A percentile compares a stretch with the other conserved stretches of the same genome.
Conservation (phyloP, 2,113 vertebrate species). For the Seriola dumerili region DNA sequence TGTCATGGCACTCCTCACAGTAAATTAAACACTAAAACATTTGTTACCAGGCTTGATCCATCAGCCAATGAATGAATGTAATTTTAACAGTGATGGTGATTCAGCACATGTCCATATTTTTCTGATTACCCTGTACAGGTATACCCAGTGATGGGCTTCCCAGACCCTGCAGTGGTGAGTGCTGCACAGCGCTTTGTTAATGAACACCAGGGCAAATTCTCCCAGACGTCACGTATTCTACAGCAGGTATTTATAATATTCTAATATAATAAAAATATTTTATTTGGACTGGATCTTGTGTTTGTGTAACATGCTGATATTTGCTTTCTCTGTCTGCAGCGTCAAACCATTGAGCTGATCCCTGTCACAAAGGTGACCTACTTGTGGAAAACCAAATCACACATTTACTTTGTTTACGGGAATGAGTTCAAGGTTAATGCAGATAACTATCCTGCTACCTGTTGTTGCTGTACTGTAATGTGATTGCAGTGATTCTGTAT, state of each 20-base stretch:
- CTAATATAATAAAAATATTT: neutral
- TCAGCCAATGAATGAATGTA: neutral
- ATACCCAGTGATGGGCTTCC: conserved; percentile 83
- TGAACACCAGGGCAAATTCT: conserved; percentile 82
- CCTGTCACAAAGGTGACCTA: conserved; percentile 85
- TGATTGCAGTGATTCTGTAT: conserved; percentile 40
- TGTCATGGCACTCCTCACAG: neutral
- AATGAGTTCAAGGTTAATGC: conserved; percentile 83
- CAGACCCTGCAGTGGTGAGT: conserved; percentile 72
- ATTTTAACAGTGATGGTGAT: neutral
- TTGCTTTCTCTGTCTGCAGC: conserved; percentile 74
- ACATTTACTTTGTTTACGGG: conserved; percentile 85
- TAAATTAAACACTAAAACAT: neutral
- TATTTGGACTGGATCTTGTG: neutral
- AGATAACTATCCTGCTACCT: conserved; percentile 83
- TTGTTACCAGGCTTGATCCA: neutral
- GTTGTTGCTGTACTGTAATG: conserved; percentile 84
- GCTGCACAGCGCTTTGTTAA: conserved; percentile 81
- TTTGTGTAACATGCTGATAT: conserved; percentile 12
- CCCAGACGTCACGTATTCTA: conserved; percentile 79
- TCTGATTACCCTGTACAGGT: conserved; percentile 71
- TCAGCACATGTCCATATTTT: neutral
- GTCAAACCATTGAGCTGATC: conserved; percentile 86
- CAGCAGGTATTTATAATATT: conserved; percentile 82
- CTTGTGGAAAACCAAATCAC: conserved; percentile 80